These are phyloP conservation scores for Megaptera novaeangliae DNA, from an alignment of 2,113 vertebrate genomes.

Conservation along the genomic window DNA sequence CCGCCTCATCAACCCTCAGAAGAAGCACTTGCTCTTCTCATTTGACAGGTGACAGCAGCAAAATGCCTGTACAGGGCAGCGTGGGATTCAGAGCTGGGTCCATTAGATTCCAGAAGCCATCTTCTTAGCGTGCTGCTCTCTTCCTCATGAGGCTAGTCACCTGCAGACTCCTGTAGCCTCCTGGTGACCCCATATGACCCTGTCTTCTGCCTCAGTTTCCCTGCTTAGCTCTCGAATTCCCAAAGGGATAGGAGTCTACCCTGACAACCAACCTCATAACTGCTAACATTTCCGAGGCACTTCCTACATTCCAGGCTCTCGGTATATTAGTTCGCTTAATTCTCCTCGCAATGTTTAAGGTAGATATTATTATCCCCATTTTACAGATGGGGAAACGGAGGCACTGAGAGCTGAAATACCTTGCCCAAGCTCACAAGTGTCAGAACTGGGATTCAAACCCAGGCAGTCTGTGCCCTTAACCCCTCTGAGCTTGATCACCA, in stretches of 20 bases:
- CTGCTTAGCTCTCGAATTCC: neutral
- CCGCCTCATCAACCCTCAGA: neutral
- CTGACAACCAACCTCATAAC: no score
- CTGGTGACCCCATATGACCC: neutral
- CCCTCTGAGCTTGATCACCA: neutral
- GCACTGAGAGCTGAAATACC: neutral
- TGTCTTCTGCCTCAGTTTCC: neutral
- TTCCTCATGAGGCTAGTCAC: neutral
- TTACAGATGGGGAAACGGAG: neutral
- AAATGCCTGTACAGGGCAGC: neutral
- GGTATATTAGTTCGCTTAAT: neutral
- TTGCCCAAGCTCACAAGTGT: neutral
- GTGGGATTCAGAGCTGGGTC: neutral
- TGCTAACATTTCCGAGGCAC: neutral
- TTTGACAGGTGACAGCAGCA: no score
- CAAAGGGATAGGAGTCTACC: neutral
- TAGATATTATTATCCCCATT: neutral
- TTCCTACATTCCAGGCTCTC: neutral
- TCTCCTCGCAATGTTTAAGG: neutral
- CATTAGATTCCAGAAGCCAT: neutral
- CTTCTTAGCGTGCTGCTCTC: fast-evolving
- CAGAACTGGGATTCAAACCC: neutral
- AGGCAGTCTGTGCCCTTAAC: neutral
- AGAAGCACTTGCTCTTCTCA: neutral
- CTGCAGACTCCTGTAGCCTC: neutral